Percentiles rank a stretch among this genome's conserved stretches.
Conservation (phyloP, 2,797 vertebrate species). For the Coregonus ussuriensis region DNA sequence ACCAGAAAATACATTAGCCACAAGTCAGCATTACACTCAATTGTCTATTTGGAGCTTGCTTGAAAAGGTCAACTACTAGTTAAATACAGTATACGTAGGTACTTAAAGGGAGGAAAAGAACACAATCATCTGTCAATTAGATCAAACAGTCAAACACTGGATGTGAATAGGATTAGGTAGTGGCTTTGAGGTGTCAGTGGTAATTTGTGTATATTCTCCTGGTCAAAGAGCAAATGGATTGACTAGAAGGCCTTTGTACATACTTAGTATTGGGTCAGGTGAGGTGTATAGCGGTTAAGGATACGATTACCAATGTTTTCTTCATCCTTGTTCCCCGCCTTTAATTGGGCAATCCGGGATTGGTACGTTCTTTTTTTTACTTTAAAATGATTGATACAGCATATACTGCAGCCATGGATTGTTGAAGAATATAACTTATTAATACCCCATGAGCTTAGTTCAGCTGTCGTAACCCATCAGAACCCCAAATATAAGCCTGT, state of each 20-base stretch:
- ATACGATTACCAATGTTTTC: neutral
- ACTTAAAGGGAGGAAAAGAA: slow-evolving; percentile 41
- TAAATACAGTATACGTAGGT: slow-evolving; percentile 17
- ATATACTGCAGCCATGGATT: neutral
- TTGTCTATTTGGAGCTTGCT: slow-evolving; percentile 37
- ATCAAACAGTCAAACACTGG: slow-evolving; percentile 39
- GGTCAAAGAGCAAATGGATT: slow-evolving; percentile 17
- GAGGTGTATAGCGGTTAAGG: neutral
- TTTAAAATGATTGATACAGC: neutral
- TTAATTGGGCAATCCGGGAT: neutral
- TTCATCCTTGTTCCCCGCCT: neutral
- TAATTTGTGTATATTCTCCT: slow-evolving; percentile 2
- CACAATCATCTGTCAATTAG: slow-evolving; percentile 56
- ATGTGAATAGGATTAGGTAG: neutral
- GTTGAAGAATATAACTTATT: neutral
- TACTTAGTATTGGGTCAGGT: neutral
- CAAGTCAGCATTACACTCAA: slow-evolving; percentile 44
- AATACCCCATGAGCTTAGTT: neutral
- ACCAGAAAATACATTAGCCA: slow-evolving; percentile 49
- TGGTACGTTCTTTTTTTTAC: neutral
- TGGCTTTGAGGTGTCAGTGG: slow-evolving; percentile 1
- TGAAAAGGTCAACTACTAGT: slow-evolving; percentile 53
- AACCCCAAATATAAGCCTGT: neutral
- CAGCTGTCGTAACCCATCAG: neutral
- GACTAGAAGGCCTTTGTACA: neutral